Percentiles rank a stretch among this genome's conserved stretches.
Evolutionary conservation across 2,113 vertebrate genomes (phyloP).

Genomic region (Mustelus asterias): DNA sequence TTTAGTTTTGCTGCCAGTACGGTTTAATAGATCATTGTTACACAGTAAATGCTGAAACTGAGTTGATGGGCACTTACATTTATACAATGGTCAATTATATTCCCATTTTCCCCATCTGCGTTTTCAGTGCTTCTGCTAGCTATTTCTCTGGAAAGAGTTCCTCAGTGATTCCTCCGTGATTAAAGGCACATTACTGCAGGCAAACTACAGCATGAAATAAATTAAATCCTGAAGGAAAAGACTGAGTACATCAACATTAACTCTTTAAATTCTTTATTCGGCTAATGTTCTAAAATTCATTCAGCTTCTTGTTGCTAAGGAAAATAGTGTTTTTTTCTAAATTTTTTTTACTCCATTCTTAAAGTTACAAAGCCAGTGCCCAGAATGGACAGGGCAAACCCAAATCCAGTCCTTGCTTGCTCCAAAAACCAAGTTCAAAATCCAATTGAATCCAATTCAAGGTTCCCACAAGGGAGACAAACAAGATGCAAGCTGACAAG

Average conservation of each 20-base stretch:
- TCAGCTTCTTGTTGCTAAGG: not conserved
- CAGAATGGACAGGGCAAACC: too few species aligned
- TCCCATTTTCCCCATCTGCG: slow-evolving; percentile 14
- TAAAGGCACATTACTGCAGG: not conserved
- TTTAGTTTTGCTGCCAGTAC: not conserved
- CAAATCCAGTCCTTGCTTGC: too few species aligned
- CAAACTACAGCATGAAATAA: not conserved
- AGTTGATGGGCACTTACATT: not conserved
- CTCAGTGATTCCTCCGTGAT: not conserved
- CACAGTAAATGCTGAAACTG: not conserved
- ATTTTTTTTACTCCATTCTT: too few species aligned
- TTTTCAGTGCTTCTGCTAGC: not conserved
- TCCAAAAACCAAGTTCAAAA: too few species aligned
- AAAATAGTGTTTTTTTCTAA: not conserved
- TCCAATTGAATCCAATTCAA: too few species aligned
- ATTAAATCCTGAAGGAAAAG: not conserved
- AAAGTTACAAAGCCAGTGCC: too few species aligned
- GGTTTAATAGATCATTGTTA: not conserved
- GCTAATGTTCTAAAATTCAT: not conserved
- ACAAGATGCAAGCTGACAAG: too few species aligned
- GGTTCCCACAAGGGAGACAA: too few species aligned
- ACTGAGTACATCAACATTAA: not conserved
- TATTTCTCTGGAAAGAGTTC: not conserved
- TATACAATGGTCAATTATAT: not conserved
- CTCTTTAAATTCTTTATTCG: not conserved